These are phyloP conservation scores for Pristionchus fissidentatus DNA, from an alignment of 2,888 invertebrate species.

Conservation along the genomic window DNA sequence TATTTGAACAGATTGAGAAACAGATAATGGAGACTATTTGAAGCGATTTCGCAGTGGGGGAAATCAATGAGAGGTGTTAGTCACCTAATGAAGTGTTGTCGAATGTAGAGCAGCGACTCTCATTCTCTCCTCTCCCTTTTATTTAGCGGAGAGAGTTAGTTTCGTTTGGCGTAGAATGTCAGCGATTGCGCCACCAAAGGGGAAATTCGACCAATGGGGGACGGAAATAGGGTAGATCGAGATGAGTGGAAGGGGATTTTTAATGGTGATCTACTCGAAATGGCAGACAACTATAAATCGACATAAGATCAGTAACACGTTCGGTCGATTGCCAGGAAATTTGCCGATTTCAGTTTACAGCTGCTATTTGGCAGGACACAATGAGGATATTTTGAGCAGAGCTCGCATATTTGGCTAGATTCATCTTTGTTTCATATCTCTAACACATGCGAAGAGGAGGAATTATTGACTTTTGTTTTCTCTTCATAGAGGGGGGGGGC, in stretches of 20 bases:
- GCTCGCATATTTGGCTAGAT: too few relatives aligned
- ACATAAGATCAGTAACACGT: not conserved
- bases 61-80: not conserved
- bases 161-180: constrained; percentile 1
- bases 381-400: too few relatives aligned
- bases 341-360: too few relatives aligned
- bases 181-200: not conserved
- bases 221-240: not conserved
- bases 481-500: too few relatives aligned
- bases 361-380: too few relatives aligned
- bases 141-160: not conserved
- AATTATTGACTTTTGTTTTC: too few relatives aligned
- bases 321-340: not conserved
- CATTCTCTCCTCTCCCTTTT: not conserved
- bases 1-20: not conserved
- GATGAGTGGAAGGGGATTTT: constrained; percentile 28
- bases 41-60: not conserved
- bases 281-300: not conserved
- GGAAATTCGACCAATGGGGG: not conserved
- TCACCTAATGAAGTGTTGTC: constrained; percentile 28
- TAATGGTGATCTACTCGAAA: not conserved
- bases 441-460: too few relatives aligned
- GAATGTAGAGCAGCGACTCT: too few relatives aligned
- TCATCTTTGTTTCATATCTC: too few relatives aligned
- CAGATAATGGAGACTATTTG: too few relatives aligned